Base-by-base conservation (phyloP, 2,113 vertebrate genomes). In the Nycticorax nycticorax region DNA sequence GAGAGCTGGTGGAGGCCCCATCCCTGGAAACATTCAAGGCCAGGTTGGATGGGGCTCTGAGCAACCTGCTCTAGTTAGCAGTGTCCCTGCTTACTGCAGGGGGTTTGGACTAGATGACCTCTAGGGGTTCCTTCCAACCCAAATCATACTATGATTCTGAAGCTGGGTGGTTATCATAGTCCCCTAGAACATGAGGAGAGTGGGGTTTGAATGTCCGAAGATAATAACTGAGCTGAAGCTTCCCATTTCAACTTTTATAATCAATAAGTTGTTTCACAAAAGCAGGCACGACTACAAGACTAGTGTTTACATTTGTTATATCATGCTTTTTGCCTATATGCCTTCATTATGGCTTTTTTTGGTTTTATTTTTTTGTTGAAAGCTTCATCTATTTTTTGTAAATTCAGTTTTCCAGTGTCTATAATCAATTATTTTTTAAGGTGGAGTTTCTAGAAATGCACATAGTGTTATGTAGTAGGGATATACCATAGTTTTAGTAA, bases 401-500 rank as follows among this genome's bases (percentile, higher is more conserved):
- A 60, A 33, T 67, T 62, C 13, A 52, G 7, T 59, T 66, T 66
- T 52, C 21, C 26, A 11, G 5, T 66, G 16, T 27, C 14, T 6
- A 6, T 57, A 57, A 33, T 68, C 2, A 59, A 18, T 60, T 59
- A 39, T 16, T 60, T 47, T 69, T 76, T 57, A 32, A 39, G 22
- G 5, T 39, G 14, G 55, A n/a, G 9, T 43, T 78, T 79, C 30
- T 88, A 48, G 27, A 45, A 79, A 33, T 73, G 9, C 23, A 20
- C 3, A 0, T 57, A 20, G 1, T 45, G 23, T n/a, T 57, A 10
- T 21, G 5, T 12, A 39, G 9, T 24, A 45, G 47, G 17, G n/a
- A 20, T 83, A 27, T 62, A 11, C 6, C 13, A 15, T 63, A 3
- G 4, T 13, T 79, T 48, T 78, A 52, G 50, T 79, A 16, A 64